Base-by-base conservation (phyloP, 2,113 vertebrate species). In the Peromyscus polionotus region DNA sequence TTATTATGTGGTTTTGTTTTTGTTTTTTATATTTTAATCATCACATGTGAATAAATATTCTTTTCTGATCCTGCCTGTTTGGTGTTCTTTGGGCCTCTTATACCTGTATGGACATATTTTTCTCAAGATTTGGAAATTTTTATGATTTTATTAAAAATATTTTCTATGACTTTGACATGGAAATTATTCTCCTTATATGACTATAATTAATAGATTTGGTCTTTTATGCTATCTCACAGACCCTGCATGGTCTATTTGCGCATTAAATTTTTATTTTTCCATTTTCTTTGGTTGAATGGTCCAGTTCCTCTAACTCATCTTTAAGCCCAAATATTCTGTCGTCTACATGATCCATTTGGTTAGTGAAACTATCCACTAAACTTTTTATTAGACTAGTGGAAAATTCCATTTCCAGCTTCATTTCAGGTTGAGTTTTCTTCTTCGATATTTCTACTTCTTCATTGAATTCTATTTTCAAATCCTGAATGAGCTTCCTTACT, bases 271-370 rank as follows among this genome's bases (percentile, higher is more conserved):
- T 86, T 20, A 65, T 65, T 86, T 86, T 86, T 67, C 42, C 84
- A 86, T 86, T 67, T 86, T 67, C 61, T 86, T 67, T 86, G 84
- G 28, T 67, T 86, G 84, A 86, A 65, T 86, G 84, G 61, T 86
- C 63, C 42, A 67, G 61, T 86, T 67, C 63, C 84, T 86, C 84
- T 86, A 67, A 65, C 33, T 86, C 48, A 42, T 67, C 61, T 48
- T 86, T 86, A 85, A 85, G 59, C 14, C 39, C 26, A 45, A 42
- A 31, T 65, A 85, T 19, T 85, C 59, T 42, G 7, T 85, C n/a
- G 63, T 61, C 24, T 2, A 5, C 5, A 8, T 0, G n/a, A 63
- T 59, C 13, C 57, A 31, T 65, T 42, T 85, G 59, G 13, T 45
- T 45, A 31, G 84, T 1, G 42, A 86, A 86, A 39, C 42, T 33